Evolutionary conservation across 2,888 invertebrate genomes (phyloP).

Genomic region (Nomada fabriciana): DNA sequence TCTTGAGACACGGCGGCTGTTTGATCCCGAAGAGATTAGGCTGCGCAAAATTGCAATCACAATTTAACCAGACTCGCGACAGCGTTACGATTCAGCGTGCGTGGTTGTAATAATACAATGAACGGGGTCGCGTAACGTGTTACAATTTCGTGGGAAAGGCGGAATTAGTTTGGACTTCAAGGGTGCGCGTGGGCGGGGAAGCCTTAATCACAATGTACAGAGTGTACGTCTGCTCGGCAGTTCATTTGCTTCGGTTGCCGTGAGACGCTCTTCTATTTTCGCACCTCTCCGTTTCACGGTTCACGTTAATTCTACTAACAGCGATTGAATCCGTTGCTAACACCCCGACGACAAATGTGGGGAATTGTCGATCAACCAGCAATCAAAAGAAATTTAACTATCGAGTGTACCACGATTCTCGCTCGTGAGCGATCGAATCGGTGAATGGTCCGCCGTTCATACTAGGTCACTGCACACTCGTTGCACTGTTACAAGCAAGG

Average conservation of each 20-base stretch:
- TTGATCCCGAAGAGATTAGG: background rate
- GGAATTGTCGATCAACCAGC: no score
- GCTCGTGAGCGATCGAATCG: constrained; percentile 70
- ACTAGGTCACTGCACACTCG: constrained; percentile 76
- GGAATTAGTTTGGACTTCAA: constrained; percentile 51
- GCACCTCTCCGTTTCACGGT: no score
- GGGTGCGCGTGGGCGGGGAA: background rate
- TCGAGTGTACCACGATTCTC: constrained; percentile 18
- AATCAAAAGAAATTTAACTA: background rate
- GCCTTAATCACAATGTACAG: constrained; percentile 8
- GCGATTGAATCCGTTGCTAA: no score
- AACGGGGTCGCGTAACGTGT: constrained; percentile 49
- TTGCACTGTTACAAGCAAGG: constrained; percentile 78
- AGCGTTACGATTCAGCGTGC: constrained; percentile 20
- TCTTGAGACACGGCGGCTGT: background rate
- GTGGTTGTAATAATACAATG: constrained; percentile 13
- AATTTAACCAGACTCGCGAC: constrained; percentile 16
- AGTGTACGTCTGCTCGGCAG: background rate
- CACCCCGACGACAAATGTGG: no score
- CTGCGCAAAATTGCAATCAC: background rate
- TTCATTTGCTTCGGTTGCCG: background rate
- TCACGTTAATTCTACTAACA: no score
- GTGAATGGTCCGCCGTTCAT: constrained; percentile 75
- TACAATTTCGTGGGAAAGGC: constrained; percentile 75
- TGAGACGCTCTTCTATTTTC: no score